These are phyloP conservation scores for Ptilonorhynchus violaceus DNA, from an alignment of 2,113 vertebrate species.

Conservation along the genomic window DNA sequence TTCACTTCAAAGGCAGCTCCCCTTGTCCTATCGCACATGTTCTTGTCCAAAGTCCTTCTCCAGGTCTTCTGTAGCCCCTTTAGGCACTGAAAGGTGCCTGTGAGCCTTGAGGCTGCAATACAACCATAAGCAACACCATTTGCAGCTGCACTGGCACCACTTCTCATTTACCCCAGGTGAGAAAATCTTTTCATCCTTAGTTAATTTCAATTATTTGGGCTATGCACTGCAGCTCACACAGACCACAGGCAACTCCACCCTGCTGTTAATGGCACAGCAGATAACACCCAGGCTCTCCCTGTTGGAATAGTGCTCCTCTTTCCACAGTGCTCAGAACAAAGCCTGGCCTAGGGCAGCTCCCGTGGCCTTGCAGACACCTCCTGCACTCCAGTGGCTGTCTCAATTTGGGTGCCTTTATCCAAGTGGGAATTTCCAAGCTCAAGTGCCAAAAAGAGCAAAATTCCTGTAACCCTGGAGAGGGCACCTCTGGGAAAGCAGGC, in stretches of 20 bases:
- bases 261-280: not conserved
- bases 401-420: not conserved
- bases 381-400: accelerated
- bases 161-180: not conserved
- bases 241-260: not conserved
- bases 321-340: not conserved
- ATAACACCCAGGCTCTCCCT: not conserved
- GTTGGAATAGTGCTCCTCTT: not conserved
- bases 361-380: not conserved
- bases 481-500: not conserved
- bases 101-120: not conserved
- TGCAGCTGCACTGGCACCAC: not conserved
- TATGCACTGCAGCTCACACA: not conserved
- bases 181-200: not conserved
- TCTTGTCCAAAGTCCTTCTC: not conserved
- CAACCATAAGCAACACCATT: not conserved
- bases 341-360: not conserved
- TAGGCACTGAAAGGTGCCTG: not conserved
- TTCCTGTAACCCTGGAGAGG: not conserved
- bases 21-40: not conserved
- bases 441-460: not conserved
- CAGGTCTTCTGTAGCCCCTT: not conserved
- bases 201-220: not conserved
- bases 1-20: not conserved
- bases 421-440: not conserved